Percentiles rank a stretch among this genome's conserved stretches.
Evolutionary conservation across 2,888 invertebrate species (phyloP).

Genomic region (Sminthurinus aureus): DNA sequence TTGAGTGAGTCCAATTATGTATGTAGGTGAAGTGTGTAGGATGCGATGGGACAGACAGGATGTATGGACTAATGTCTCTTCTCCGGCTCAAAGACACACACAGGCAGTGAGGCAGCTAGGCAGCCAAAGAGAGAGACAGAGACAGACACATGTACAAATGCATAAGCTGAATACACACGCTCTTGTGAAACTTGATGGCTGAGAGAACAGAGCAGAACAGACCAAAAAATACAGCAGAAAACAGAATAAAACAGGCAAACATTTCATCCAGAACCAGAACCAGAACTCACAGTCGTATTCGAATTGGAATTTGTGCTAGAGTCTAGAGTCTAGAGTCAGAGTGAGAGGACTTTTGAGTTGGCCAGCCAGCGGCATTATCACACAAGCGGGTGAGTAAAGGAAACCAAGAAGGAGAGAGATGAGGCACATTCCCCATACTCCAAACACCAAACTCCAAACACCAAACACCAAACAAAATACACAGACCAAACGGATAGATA

Average conservation of each 20-base stretch:
- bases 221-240: background rate
- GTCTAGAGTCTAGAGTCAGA: no score
- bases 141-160: background rate
- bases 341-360: no score
- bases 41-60: background rate
- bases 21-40: background rate
- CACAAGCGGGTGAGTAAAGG: constrained; percentile 13
- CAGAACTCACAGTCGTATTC: background rate
- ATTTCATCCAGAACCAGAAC: background rate
- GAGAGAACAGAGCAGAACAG: constrained; percentile 12
- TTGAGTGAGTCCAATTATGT: background rate
- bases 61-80: constrained; percentile 10
- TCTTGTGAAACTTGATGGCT: constrained; percentile 1
- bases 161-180: background rate
- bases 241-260: background rate
- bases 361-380: constrained; percentile 13
- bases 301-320: no score
- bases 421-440: background rate
- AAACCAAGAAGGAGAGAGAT: background rate
- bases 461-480: background rate
- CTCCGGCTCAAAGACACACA: background rate
- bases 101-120: background rate
- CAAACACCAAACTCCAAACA: background rate
- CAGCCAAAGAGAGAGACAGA: no score
- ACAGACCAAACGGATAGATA: no score